Percentiles rank a stretch among this genome's conserved stretches.
These are phyloP conservation scores for Potorous gilbertii DNA, from an alignment of 2,797 vertebrate genomes.

Conservation along the genomic window DNA sequence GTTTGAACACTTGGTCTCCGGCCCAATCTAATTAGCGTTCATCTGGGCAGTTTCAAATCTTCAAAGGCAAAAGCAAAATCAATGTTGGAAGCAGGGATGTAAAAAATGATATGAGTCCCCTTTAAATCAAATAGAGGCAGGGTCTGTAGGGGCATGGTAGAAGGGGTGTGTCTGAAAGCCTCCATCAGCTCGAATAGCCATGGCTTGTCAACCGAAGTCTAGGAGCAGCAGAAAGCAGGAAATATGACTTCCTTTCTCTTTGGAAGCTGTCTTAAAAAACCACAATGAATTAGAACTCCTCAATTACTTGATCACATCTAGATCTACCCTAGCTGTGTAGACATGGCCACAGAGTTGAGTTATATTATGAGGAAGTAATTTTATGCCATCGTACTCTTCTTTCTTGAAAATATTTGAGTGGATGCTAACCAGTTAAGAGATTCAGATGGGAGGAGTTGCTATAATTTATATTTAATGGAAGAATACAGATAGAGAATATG, in stretches of 20 bases:
- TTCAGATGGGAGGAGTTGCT: neutral
- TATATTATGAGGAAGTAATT: slow-evolving; percentile 23
- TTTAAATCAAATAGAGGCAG: slow-evolving; percentile 17
- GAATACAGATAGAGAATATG: neutral
- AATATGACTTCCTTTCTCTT: neutral
- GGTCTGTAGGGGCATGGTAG: slow-evolving; percentile 15
- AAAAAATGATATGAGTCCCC: slow-evolving; percentile 10
- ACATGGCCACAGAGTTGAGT: neutral
- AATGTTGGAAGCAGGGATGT: slow-evolving; percentile 6
- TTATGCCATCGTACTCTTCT: neutral
- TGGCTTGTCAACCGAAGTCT: slow-evolving; percentile 17
- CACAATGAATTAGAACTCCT: neutral
- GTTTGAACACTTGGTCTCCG: slow-evolving; percentile 43
- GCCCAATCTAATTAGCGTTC: slow-evolving; percentile 21
- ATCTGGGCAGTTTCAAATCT: slow-evolving; percentile 42
- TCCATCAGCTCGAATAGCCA: neutral
- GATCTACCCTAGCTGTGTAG: neutral
- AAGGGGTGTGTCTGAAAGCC: slow-evolving; percentile 17
- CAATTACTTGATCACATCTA: neutral
- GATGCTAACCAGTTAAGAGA: neutral
- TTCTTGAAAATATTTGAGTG: neutral
- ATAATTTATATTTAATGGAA: neutral
- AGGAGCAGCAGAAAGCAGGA: neutral
- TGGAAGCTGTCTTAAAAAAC: neutral
- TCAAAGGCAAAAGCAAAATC: slow-evolving; percentile 50